Percentiles rank a stretch among this genome's conserved stretches.
Evolutionary conservation across 2,888 invertebrate genomes (phyloP).

Genomic region (Apotomis betuletana): DNA sequence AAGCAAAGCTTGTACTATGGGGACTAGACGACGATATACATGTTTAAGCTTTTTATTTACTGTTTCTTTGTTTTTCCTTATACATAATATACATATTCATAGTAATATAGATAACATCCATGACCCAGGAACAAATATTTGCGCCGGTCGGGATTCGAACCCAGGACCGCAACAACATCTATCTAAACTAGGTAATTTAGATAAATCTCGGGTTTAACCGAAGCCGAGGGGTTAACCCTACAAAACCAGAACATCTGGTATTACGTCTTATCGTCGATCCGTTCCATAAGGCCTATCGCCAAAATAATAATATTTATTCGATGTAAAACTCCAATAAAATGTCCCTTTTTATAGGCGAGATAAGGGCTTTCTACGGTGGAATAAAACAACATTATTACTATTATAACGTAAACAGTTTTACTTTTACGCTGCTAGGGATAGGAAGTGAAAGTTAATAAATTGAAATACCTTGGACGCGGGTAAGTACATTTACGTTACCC

Average conservation of each 20-base stretch:
- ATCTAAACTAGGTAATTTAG: neutral
- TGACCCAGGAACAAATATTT: no score
- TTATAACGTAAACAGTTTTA: constrained; percentile 39
- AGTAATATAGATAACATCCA: no score
- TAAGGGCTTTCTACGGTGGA: constrained; percentile 25
- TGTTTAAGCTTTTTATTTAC: no score
- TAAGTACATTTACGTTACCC: no score
- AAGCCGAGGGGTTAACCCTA: neutral
- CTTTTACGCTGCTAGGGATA: constrained; percentile 21
- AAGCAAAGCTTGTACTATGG: no score
- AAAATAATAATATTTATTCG: constrained; percentile 37
- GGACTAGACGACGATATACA: no score
- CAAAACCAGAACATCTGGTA: neutral
- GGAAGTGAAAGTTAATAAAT: neutral
- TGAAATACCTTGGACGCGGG: no score
- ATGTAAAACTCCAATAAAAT: constrained; percentile 39
- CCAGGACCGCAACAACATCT: neutral
- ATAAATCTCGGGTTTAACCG: neutral
- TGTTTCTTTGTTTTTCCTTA: no score
- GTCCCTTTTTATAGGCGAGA: constrained; percentile 31
- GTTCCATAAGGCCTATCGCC: constrained; percentile 21
- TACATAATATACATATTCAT: no score
- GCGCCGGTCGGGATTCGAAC: no score
- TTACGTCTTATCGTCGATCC: constrained; percentile 6
- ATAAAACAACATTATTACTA: constrained; percentile 37